A percentile compares a stretch with the other conserved stretches of the same genome.
These are phyloP conservation scores for Cephus sareptanus DNA, from an alignment of 2,888 invertebrate genomes.

Conservation along the genomic window DNA sequence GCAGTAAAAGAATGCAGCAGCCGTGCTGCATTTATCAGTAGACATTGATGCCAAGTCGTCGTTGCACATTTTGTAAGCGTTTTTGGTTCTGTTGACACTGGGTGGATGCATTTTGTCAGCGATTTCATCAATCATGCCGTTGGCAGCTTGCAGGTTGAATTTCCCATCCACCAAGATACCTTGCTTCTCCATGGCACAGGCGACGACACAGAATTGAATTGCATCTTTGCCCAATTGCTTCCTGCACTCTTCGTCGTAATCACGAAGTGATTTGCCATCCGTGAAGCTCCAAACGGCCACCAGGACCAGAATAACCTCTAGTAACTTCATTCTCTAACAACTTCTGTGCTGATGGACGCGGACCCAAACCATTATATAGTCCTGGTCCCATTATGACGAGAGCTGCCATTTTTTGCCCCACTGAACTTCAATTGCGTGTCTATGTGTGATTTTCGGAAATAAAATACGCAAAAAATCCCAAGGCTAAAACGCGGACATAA, in stretches of 20 bases:
- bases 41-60: neutral
- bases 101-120: neutral
- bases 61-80: neutral
- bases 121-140: neutral
- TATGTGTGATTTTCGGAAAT: too few species aligned
- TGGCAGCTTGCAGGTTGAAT: constrained; percentile 2
- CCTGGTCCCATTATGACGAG: too few species aligned
- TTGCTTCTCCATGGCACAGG: constrained; percentile 13
- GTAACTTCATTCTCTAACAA: too few species aligned
- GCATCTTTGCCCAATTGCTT: neutral
- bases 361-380: too few species aligned
- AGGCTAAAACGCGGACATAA: too few species aligned
- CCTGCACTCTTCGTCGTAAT: constrained; percentile 10
- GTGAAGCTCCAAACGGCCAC: too few species aligned
- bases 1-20: constrained; percentile 16
- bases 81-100: neutral
- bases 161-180: constrained; percentile 7
- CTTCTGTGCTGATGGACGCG: too few species aligned
- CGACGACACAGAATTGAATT: neutral
- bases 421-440: too few species aligned
- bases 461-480: too few species aligned
- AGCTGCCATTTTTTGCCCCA: too few species aligned
- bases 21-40: constrained; percentile 4
- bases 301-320: too few species aligned
- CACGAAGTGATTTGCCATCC: neutral